Percentiles rank a stretch among this genome's conserved stretches.
These are phyloP conservation scores for Trissolcus basalis DNA, from an alignment of 1,140 invertebrate genomes.

Conservation along the genomic window DNA sequence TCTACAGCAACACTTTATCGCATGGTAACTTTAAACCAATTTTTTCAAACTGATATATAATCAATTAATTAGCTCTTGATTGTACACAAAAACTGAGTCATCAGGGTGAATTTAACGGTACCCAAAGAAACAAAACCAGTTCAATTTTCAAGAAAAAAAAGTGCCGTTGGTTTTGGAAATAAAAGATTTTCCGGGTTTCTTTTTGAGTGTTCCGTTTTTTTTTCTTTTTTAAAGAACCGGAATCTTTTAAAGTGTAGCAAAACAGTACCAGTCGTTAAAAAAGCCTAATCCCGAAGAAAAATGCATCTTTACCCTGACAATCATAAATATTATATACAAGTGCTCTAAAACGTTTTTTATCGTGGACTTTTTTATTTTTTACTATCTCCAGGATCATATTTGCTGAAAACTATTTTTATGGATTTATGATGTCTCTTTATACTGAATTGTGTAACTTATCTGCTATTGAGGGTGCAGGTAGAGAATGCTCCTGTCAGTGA, in stretches of 20 bases:
- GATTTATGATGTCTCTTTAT: conserved; percentile 16
- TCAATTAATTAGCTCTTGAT: no score
- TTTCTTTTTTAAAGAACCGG: background rate
- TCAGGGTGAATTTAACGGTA: no score
- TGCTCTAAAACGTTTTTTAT: conserved; percentile 10
- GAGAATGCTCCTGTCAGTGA: background rate
- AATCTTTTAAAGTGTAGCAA: conserved; percentile 10
- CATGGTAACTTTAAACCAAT: background rate
- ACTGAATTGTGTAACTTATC: conserved; percentile 20
- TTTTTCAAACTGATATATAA: background rate
- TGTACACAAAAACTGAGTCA: no score
- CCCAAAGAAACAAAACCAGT: no score
- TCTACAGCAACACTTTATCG: background rate
- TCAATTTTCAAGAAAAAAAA: no score
- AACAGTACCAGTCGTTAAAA: conserved; percentile 7
- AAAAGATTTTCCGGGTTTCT: no score
- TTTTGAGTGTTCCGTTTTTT: no score
- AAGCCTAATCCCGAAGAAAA: background rate
- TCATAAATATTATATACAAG: conserved; percentile 19
- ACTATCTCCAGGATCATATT: background rate
- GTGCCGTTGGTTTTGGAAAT: no score
- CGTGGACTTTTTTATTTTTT: conserved; percentile 11
- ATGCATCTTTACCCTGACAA: conserved; percentile 16
- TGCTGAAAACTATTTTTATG: conserved; percentile 10
- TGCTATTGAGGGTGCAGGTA: conserved; percentile 5